A percentile compares a stretch with the other conserved stretches of the same genome.
Evolutionary conservation across 2,888 invertebrate genomes (phyloP).

Genomic region (Polydrusus pterygomalis): DNA sequence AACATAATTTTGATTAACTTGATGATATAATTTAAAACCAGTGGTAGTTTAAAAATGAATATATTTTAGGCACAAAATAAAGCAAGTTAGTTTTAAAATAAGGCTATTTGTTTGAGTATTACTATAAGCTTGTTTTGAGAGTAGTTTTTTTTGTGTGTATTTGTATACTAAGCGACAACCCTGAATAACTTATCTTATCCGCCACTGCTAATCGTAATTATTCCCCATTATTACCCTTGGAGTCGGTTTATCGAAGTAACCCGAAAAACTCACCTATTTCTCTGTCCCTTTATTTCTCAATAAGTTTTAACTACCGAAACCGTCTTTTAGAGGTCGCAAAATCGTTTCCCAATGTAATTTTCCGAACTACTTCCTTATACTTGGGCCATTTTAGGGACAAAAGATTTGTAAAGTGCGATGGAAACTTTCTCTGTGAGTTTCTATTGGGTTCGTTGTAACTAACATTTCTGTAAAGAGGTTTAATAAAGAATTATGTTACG

Average conservation of each 20-base stretch:
- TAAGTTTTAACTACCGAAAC: conserved; percentile 29
- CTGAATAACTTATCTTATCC: not conserved
- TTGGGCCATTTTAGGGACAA: conserved; percentile 41
- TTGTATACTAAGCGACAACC: not conserved
- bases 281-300: too few species aligned
- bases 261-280: conserved; percentile 11
- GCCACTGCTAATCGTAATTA: not conserved
- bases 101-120: too few species aligned
- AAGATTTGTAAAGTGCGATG: conserved; percentile 35
- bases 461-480: too few species aligned
- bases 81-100: too few species aligned
- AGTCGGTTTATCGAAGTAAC: not conserved
- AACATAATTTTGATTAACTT: too few species aligned
- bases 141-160: too few species aligned
- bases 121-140: too few species aligned
- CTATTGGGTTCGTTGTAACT: conserved; percentile 10
- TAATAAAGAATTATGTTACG: too few species aligned
- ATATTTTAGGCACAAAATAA: too few species aligned
- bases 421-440: conserved; percentile 31
- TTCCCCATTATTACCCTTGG: not conserved
- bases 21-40: too few species aligned
- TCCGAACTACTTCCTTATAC: conserved; percentile 45
- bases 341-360: conserved; percentile 43
- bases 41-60: too few species aligned
- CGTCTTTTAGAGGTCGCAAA: conserved; percentile 27